Conservation (phyloP, 2,113 vertebrate species). For the Acanthisitta chloris region DNA sequence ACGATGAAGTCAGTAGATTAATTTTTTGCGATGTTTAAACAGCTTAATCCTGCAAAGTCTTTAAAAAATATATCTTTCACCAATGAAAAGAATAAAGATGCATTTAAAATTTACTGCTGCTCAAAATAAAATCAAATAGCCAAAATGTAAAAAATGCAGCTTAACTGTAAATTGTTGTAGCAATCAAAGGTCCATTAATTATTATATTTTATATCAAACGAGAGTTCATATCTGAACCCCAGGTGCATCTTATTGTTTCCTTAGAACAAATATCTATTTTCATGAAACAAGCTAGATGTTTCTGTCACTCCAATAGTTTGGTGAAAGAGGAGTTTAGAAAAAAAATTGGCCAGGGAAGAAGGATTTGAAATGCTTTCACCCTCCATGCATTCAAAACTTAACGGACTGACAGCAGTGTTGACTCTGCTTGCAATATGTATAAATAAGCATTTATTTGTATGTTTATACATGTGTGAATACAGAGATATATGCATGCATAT, state of each 20-base stretch:
- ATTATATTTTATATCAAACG: background rate
- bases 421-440: background rate
- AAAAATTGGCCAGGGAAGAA: background rate
- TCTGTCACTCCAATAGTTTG: background rate
- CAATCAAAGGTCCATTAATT: background rate
- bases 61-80: background rate
- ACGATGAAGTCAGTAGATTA: background rate
- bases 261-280: background rate
- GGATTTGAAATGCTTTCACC: background rate
- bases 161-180: background rate
- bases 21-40: conserved; percentile 10
- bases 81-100: background rate
- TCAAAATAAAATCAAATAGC: background rate
- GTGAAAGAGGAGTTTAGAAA: background rate
- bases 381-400: background rate
- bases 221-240: background rate
- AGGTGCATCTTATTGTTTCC: background rate
- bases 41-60: background rate
- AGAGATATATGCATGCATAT: background rate
- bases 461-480: background rate
- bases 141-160: background rate
- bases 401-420: background rate
- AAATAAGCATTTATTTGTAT: background rate
- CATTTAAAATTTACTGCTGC: background rate
- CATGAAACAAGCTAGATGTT: background rate